Base-by-base conservation (phyloP, 2,113 vertebrate species). In the Mixornis gularis region DNA sequence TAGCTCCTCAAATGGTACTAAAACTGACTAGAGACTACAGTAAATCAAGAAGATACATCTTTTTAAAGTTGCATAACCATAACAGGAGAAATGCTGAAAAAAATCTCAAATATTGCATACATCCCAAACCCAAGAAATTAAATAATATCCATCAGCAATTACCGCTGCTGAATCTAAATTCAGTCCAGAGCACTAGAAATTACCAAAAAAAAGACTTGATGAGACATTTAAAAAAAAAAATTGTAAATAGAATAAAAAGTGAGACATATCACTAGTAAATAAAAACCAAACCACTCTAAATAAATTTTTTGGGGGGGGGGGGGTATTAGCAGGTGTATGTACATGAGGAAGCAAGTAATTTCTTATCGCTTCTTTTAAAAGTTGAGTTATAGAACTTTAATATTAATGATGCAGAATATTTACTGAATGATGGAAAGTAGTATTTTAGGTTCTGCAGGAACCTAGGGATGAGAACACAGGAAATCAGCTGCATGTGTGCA, bases 121-220 rank as follows among this genome's bases (percentile, higher is more conserved):
- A 46, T 48, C 15, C 46, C 46, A 58, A 64, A 64, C 8, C 13
- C 5, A 72, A 62, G 41, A 60, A 38, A 84, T 25, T 20, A 72
- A 73, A 65, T 30, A 73, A 65, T 30, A 18, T 21, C 41, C 20
- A 19, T 40, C 30, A 70, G 49, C 27, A 84, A 73, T 80, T 64
- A 48, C 24, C 2, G 2, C 29, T 72, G 58, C 29, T 65, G 32
- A 70, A 53, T 74, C 55, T 52, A 69, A 77, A 6, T 51, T 89
- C 68, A 64, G 59, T 32, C 17, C 15, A 66, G 30, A 12, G 5
- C 49, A 70, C 16, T 3, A 44, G 34, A 71, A 71, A 74, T 60
- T 6, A 5, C 9, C 15, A 38, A 32, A 38, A 32, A 38, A 12
- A 44, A 58, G 7, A 21, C 2, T 21, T 1, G 1, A 51, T 6